Evolutionary conservation across 2,113 vertebrate species (phyloP).

Genomic region (Corvus hawaiiensis): DNA sequence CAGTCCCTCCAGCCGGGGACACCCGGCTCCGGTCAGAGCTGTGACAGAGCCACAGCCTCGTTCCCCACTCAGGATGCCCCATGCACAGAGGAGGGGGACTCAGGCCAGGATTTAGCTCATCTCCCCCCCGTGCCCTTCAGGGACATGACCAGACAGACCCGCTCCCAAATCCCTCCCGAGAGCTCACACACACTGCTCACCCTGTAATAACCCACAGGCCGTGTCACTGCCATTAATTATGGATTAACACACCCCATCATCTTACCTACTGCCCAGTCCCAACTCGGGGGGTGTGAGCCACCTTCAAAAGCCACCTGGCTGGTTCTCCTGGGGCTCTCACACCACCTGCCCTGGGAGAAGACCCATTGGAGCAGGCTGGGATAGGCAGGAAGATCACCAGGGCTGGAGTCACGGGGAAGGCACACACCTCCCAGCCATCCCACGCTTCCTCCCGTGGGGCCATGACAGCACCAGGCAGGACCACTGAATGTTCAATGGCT

Average conservation of each 20-base stretch:
- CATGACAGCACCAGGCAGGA: rapidly evolving
- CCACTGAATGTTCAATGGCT: background rate
- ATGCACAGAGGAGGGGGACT: rapidly evolving
- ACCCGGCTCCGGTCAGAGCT: rapidly evolving
- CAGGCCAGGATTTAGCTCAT: background rate
- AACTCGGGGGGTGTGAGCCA: background rate
- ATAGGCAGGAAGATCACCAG: background rate
- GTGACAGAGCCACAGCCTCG: background rate
- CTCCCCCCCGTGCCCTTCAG: background rate
- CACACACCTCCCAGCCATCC: background rate
- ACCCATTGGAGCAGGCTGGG: background rate
- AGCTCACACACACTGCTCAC: background rate
- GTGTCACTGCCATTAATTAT: background rate
- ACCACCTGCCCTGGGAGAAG: background rate
- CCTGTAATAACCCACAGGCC: background rate
- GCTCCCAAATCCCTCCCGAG: rapidly evolving
- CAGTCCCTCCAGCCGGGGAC: rapidly evolving
- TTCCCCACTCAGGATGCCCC: background rate
- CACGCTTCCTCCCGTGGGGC: rapidly evolving
- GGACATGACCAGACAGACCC: background rate
- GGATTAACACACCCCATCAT: background rate
- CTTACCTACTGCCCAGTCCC: background rate
- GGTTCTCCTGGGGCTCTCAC: background rate
- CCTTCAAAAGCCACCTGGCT: slow-evolving; percentile 2
- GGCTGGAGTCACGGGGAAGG: background rate